A percentile compares a stretch with the other conserved stretches of the same genome.
Conservation (phyloP, 2,888 invertebrate genomes). For the Hesperia comma region DNA sequence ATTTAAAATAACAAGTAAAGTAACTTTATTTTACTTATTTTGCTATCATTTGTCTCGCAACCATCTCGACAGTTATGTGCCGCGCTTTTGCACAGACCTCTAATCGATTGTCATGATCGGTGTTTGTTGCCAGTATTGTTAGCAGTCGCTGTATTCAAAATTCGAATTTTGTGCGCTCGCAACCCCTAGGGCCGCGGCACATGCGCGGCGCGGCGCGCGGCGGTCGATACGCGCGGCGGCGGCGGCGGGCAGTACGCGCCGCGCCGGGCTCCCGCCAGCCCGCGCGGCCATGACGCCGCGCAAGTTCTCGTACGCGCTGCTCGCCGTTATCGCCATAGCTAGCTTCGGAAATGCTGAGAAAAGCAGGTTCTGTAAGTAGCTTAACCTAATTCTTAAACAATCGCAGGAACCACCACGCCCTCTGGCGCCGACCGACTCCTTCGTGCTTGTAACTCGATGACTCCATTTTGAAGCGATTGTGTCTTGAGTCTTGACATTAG, state of each 20-base stretch:
- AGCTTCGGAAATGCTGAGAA: slow-evolving; percentile 73
- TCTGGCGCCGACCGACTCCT: slow-evolving; percentile 44
- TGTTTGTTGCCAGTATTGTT: not conserved
- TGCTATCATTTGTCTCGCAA: not conserved
- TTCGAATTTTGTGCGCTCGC: slow-evolving; percentile 10
- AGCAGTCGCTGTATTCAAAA: not conserved
- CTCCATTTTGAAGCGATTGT: slow-evolving; percentile 48
- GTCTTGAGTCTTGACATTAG: slow-evolving; percentile 10
- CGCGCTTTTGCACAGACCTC: not conserved
- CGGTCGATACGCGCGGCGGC: slow-evolving; percentile 48
- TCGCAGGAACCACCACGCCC: slow-evolving; percentile 42
- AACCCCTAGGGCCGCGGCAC: slow-evolving; percentile 23
- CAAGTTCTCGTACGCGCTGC: slow-evolving; percentile 61
- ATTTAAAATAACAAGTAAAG: not conserved
- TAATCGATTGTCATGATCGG: not conserved
- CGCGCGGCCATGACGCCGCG: slow-evolving; percentile 77
- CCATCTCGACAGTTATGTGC: not conserved
- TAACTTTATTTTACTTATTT: not conserved
- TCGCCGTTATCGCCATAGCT: slow-evolving; percentile 63
- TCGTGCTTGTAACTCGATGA: slow-evolving; percentile 46
- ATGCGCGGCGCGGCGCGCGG: slow-evolving; percentile 22
- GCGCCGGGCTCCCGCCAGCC: slow-evolving; percentile 52
- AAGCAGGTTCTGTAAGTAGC: slow-evolving; percentile 82
- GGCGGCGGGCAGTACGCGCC: slow-evolving; percentile 63
- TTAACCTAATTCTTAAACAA: slow-evolving; percentile 4